Evolutionary conservation across 2,888 invertebrate genomes (phyloP), one percentile per base, ranked within the genome.

Genomic region (Neocrepidodera transversa): DNA sequence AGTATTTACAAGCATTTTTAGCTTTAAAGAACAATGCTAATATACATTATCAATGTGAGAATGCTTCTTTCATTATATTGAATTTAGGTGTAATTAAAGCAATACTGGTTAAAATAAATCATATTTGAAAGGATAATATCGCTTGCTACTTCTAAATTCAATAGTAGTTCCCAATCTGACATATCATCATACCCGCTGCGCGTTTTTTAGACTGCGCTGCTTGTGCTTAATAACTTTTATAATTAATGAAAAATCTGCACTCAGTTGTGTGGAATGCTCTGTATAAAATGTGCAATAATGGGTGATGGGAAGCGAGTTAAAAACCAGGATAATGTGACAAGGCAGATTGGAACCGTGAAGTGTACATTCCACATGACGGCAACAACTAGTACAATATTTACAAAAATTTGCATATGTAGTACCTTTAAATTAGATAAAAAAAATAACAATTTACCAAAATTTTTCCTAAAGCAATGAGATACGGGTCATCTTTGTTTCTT

Each of bases 141-240:
- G 2, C 10, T 10, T 16, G 2, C 50, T 43, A 53, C 20, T 42
- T 20, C 52, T 53, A 43, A 53, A 53, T 53, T 53, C 43, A 16
- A 32, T 35, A 53, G 52, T 53, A 87, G 87, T 85, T 87, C 86
- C 87, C 87, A 88, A 88, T 88, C 87, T 88, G 87, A 84, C 84
- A 78, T 75, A 77, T 78, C 74, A 74, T 74, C 75, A 72, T 68
- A 76, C 75, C 76, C 75, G 74, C 73, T 70, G 71, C 70, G 69
- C 67, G 65, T 63, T 64, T 60, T n/a, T n/a, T n/a, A 67, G 67
- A 71, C 64, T 57, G 59, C 56, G 66, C 66, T 64, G 70, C 63
- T 63, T 48, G 66, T 65, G 56, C 56, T 60, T 55, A 48, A 32
- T 53, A 55, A 42, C 47, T 30, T 48, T 16, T 28, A 13, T 53